These are phyloP conservation scores for Brachystomella parvula DNA, from an alignment of 1,140 invertebrate genomes.

Conservation along the genomic window DNA sequence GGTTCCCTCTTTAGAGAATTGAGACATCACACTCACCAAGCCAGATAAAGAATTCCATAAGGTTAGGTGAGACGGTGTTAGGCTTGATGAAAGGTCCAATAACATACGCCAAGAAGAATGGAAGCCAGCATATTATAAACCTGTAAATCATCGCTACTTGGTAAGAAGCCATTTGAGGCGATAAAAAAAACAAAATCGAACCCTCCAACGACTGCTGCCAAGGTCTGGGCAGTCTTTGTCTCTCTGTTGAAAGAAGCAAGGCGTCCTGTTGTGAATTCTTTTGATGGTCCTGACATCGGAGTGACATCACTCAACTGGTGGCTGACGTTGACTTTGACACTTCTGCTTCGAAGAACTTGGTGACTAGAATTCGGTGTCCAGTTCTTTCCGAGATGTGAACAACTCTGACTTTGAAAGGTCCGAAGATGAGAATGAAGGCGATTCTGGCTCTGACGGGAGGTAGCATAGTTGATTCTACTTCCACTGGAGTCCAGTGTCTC, in stretches of 20 bases:
- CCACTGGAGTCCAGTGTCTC: neutral
- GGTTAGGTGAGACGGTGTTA: constrained; percentile 48
- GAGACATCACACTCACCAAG: constrained; percentile 55
- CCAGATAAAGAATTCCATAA: constrained; percentile 80
- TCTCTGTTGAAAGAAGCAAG: constrained; percentile 51
- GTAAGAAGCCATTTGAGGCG: neutral
- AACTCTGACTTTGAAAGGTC: neutral
- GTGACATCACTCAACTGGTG: constrained; percentile 23
- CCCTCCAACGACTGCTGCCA: constrained; percentile 61
- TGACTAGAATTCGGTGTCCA: neutral
- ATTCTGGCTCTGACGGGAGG: neutral
- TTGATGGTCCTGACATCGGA: constrained; percentile 37
- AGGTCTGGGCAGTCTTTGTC: constrained; percentile 78
- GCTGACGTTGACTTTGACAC: constrained; percentile 25
- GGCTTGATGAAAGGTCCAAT: constrained; percentile 60
- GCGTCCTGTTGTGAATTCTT: constrained; percentile 36
- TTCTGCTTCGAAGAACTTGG: constrained; percentile 13
- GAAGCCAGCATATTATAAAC: constrained; percentile 82
- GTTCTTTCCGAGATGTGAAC: neutral
- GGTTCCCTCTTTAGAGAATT: too few species aligned
- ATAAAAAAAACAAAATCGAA: too few species aligned
- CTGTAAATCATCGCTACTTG: constrained; percentile 43
- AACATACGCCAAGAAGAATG: constrained; percentile 80
- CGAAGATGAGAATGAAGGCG: neutral
- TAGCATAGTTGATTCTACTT: neutral